phyloP scores from a whole-genome alignment of 2,797 vertebrate genomes.

The Bovichtus diacanthus region DNA sequence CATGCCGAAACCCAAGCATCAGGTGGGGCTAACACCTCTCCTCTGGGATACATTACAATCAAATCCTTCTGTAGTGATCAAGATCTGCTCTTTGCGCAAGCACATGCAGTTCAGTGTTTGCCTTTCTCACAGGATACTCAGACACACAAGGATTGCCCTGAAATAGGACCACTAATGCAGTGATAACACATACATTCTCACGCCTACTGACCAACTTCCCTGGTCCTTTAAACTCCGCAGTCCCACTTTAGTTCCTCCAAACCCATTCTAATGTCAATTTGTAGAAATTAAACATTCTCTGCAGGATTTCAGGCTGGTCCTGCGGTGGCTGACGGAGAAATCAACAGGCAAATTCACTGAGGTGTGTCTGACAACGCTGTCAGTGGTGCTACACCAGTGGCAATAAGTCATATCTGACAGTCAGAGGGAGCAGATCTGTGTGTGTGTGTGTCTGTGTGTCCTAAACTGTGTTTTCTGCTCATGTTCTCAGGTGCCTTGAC shows the following conservation, averaged over 20 bases:
- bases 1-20: conserved; percentile 28
- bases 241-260: conserved; percentile 13
- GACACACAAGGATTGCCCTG: conserved; percentile 9
- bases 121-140: conserved; percentile 32
- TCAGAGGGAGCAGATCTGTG: too few relatives aligned
- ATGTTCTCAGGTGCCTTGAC: conserved; percentile 33
- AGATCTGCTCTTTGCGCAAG: conserved; percentile 17
- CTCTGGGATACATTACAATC: conserved; percentile 47
- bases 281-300: conserved; percentile 40
- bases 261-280: conserved; percentile 36
- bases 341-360: conserved; percentile 45
- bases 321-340: conserved; percentile 36
- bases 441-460: background rate
- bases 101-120: conserved; percentile 35
- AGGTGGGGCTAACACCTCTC: conserved; percentile 23
- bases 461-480: conserved; percentile 34
- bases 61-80: conserved; percentile 27
- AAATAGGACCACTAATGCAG: conserved; percentile 22
- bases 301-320: conserved; percentile 35
- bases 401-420: conserved; percentile 66
- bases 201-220: conserved; percentile 21
- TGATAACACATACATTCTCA: conserved; percentile 22
- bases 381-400: conserved; percentile 46
- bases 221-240: conserved; percentile 6
- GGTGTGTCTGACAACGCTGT: conserved; percentile 67